Evolutionary conservation across 1,140 invertebrate species (phyloP).

Genomic region (Microplitis demolitor): DNA sequence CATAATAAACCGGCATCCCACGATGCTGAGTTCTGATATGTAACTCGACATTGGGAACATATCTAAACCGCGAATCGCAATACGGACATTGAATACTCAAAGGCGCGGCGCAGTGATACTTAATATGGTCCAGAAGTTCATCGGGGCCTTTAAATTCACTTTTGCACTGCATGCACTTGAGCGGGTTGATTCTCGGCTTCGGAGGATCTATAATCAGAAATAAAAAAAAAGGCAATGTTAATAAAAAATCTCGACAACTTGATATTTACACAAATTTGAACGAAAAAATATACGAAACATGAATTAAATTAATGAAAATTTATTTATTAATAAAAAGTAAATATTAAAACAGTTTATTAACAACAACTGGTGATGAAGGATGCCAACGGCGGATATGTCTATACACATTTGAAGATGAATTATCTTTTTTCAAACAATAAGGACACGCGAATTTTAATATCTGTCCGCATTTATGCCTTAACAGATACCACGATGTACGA

Average conservation of each 20-base stretch:
- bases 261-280: too few species aligned
- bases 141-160: slow-evolving; percentile 45
- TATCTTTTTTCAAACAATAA: slow-evolving; percentile 51
- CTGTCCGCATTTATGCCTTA: slow-evolving; percentile 51
- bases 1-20: slow-evolving; percentile 19
- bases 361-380: slow-evolving; percentile 35
- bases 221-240: background rate
- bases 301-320: background rate
- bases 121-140: slow-evolving; percentile 31
- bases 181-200: too few species aligned
- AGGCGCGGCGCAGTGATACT: slow-evolving; percentile 26
- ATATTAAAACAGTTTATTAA: slow-evolving; percentile 41
- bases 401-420: slow-evolving; percentile 50
- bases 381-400: slow-evolving; percentile 58
- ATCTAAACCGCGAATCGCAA: slow-evolving; percentile 37
- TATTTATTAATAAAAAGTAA: background rate
- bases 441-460: slow-evolving; percentile 53
- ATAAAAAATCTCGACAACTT: too few species aligned
- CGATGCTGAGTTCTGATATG: slow-evolving; percentile 33
- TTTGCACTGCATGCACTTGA: slow-evolving; percentile 46
- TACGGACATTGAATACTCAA: slow-evolving; percentile 31
- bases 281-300: too few species aligned
- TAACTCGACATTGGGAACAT: slow-evolving; percentile 29
- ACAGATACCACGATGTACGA: slow-evolving; percentile 56
- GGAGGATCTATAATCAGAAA: slow-evolving; percentile 3